Conservation (phyloP, 1,140 invertebrate genomes). For the Pseudomyrmex pallidus region DNA sequence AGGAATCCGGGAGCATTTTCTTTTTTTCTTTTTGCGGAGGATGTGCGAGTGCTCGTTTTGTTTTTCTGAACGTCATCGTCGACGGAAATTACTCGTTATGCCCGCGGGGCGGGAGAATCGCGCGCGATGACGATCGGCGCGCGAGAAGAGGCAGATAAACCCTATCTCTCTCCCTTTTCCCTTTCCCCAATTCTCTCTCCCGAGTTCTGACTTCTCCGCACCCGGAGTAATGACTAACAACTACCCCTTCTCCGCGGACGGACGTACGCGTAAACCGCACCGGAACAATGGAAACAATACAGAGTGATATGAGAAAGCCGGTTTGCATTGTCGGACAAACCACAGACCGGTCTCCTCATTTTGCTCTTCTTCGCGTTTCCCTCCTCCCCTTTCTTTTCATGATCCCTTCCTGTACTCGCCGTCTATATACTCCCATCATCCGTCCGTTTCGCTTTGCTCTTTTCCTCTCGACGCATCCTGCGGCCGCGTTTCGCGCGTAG, state of each 20-base stretch:
- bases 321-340: constrained; percentile 82
- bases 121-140: constrained; percentile 60
- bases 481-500: constrained; percentile 23
- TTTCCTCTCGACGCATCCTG: neutral
- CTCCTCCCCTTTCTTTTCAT: constrained; percentile 18
- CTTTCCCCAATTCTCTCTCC: neutral
- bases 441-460: neutral
- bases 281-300: constrained; percentile 82
- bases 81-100: constrained; percentile 65
- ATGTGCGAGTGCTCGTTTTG: too few relatives aligned
- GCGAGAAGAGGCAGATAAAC: constrained; percentile 29
- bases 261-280: constrained; percentile 22
- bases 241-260: neutral
- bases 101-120: constrained; percentile 20
- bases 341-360: constrained; percentile 41
- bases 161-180: constrained; percentile 14
- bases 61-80: neutral
- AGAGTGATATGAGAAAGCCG: constrained; percentile 82
- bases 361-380: constrained; percentile 22
- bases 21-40: too few relatives aligned
- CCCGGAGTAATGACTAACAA: constrained; percentile 56
- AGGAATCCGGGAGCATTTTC: too few relatives aligned
- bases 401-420: constrained; percentile 30
- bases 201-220: constrained; percentile 22
- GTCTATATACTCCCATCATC: constrained; percentile 35